These are phyloP conservation scores for Homarus americanus DNA, from an alignment of 1,140 invertebrate species.

Conservation along the genomic window DNA sequence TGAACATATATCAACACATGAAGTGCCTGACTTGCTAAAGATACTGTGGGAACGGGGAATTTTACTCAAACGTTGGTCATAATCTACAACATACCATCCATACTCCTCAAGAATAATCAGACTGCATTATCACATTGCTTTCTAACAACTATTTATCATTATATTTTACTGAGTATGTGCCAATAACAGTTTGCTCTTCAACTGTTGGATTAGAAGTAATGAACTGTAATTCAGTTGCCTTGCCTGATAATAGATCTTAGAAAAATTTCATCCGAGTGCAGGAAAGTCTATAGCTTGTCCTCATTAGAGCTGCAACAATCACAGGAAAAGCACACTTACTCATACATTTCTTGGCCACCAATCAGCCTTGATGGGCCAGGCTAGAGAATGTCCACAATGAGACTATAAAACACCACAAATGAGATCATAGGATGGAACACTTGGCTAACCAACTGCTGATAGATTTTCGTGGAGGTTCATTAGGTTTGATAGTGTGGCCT, in stretches of 20 bases:
- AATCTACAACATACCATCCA: neutral
- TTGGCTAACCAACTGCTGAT: conserved; percentile 84
- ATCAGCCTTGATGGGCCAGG: neutral
- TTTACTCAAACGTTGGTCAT: neutral
- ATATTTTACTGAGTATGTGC: neutral
- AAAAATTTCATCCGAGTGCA: neutral
- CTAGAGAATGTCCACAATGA: conserved; percentile 21
- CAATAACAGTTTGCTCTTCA: neutral
- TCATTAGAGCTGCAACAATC: conserved; percentile 37
- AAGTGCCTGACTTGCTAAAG: conserved; percentile 20
- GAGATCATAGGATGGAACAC: conserved; percentile 85
- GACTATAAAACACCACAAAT: conserved; percentile 22
- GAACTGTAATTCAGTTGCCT: neutral
- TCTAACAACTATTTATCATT: neutral
- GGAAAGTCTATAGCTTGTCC: conserved; percentile 1
- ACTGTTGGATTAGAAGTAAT: neutral
- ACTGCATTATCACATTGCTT: neutral
- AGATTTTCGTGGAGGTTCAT: conserved; percentile 86
- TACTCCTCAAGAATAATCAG: neutral
- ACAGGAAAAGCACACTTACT: conserved; percentile 28
- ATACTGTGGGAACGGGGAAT: conserved; percentile 19
- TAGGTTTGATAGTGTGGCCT: conserved; percentile 84
- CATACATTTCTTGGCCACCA: conserved; percentile 16
- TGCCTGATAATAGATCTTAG: neutral
- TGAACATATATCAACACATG: conserved; percentile 18